Percentiles rank a stretch among this genome's conserved stretches.
Evolutionary conservation across 2,797 vertebrate genomes (phyloP).

Genomic region (Melanotaenia trifasciata): DNA sequence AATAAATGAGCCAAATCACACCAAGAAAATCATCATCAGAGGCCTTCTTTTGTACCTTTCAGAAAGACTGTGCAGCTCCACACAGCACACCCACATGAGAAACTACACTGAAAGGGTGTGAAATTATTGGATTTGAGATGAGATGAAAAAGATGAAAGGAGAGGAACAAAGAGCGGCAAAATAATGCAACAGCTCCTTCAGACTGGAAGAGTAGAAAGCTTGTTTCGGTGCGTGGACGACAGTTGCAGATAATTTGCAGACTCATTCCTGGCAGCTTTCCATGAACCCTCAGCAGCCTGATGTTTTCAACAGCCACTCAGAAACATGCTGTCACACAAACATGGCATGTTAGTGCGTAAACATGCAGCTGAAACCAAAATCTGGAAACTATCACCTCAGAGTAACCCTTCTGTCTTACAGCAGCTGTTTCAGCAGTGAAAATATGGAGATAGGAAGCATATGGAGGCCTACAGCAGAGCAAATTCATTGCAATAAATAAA

Average conservation of each 20-base stretch:
- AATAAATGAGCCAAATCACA: constrained; percentile 28
- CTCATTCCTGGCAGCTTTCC: constrained; percentile 26
- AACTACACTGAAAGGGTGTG: constrained; percentile 28
- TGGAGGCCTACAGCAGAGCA: constrained; percentile 26
- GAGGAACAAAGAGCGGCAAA: constrained; percentile 15
- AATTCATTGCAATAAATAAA: constrained; percentile 32
- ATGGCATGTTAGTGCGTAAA: constrained; percentile 30
- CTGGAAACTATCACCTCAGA: constrained; percentile 33
- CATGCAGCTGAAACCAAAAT: constrained; percentile 20
- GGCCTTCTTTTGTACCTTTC: constrained; percentile 34
- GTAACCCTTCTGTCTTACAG: constrained; percentile 14
- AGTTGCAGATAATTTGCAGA: constrained; percentile 25
- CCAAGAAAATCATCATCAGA: constrained; percentile 43
- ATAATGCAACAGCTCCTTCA: constrained; percentile 24
- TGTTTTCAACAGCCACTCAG: constrained; percentile 11
- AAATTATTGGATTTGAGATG: constrained; percentile 27
- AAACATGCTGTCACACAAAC: constrained; percentile 8
- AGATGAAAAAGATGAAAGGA: constrained; percentile 29
- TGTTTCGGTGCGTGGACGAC: background rate
- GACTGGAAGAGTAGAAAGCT: constrained; percentile 5
- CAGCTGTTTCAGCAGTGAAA: constrained; percentile 48
- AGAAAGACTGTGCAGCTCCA: constrained; percentile 32
- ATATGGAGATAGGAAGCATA: constrained; percentile 45
- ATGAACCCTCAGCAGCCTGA: constrained; percentile 18
- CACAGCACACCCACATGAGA: constrained; percentile 35